Evolutionary conservation across 2,888 invertebrate species (phyloP), one percentile per base, ranked within the genome.

Genomic region (Lobophora halterata): DNA sequence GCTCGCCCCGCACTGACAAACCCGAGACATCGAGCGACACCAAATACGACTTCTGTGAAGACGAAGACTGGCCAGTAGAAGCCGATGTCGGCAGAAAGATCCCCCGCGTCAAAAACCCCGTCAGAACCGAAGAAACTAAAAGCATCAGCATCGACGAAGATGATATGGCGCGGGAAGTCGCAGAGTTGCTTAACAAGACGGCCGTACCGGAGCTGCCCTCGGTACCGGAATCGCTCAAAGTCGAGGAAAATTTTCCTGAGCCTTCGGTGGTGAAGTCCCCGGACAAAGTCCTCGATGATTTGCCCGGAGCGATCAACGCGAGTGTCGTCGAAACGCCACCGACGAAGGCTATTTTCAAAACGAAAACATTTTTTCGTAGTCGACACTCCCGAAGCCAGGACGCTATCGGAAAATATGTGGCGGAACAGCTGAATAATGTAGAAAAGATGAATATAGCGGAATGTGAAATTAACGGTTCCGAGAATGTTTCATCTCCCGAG

Each of bases 11-110:
- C 14, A 49, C 55, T 25, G 83, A 82, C 58, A 75, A 88, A 72
- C 72, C 88, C 49, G 78, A 88, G 54, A 73, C 85, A 8, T 73
- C 81, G 1, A 81, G 77, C 51, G 81, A 91, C 0, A 94, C 94
- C 0, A 94, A 94, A 66, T 95, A 94, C 65, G 95, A 95, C 70
- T 95, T 95, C 66, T 91, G 93, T 52, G 93, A 94, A 46, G 93
- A 93, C 51, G 91, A 93, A 64, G 90, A 88, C 58, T 87, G 90
- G 83, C 85, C 88, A 5, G 78, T 89, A 37, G 89, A 89, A 58
- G 78, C 80, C 10, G 88, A 85, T 49, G 80, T 69, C 14, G 88
- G 92, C 6, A 82, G 92, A 47, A 93, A 93, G 79, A 91, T 93
- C 51, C 91, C 92, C 0, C 79, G 92, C 32, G 89, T 92, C 2